Conservation (phyloP, 2,113 vertebrate species). For the Sciurus niger region DNA sequence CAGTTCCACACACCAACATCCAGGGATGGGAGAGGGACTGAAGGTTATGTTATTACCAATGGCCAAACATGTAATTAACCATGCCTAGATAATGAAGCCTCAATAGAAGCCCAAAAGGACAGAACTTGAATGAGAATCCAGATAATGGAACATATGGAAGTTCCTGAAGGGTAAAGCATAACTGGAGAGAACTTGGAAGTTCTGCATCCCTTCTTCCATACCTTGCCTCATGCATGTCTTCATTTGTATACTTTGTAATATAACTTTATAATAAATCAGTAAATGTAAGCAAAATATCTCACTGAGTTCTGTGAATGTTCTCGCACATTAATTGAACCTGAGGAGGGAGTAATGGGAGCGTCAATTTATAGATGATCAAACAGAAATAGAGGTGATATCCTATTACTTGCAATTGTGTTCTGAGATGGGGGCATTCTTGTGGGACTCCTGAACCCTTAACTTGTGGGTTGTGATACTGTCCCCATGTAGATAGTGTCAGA, state of each 20-base stretch:
- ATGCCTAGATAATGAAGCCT: background rate
- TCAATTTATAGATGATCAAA: background rate
- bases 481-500: background rate
- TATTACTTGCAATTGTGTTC: background rate
- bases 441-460: background rate
- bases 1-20: background rate
- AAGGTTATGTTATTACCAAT: background rate
- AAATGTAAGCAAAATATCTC: background rate
- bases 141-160: background rate
- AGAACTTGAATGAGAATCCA: background rate
- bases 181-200: background rate
- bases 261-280: slow-evolving; percentile 7
- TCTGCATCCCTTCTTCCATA: background rate
- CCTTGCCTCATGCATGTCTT: background rate
- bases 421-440: background rate
- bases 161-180: background rate
- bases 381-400: background rate
- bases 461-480: background rate
- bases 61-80: background rate
- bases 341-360: background rate
- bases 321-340: background rate
- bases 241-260: background rate
- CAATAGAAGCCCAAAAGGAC: background rate
- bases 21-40: background rate
- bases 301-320: background rate